phyloP scores from a whole-genome alignment of 2,888 invertebrate genomes.

The Plagodis dolabraria region DNA sequence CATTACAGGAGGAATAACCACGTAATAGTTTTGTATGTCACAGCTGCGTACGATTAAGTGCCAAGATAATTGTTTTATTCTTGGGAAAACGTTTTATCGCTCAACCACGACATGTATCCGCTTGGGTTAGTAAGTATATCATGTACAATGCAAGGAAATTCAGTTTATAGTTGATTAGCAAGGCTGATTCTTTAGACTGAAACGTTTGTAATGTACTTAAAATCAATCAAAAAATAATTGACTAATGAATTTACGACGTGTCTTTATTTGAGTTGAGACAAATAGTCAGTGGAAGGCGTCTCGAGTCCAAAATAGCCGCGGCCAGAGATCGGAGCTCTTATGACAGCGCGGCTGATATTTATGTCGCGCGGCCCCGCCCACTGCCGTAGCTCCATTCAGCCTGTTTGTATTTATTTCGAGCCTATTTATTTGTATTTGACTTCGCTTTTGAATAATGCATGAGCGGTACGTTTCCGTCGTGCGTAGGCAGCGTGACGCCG shows the following conservation, averaged over 20 bases:
- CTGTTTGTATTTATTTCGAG: conserved; percentile 84
- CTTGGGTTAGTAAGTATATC: conserved; percentile 3
- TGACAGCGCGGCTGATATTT: conserved; percentile 81
- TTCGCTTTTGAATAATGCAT: conserved; percentile 83
- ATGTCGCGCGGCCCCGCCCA: conserved; percentile 82
- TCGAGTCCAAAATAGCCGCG: conserved; percentile 74
- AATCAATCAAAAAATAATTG: conserved; percentile 24
- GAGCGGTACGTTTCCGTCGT: conserved; percentile 82
- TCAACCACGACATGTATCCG: conserved; percentile 1
- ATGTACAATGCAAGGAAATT: background rate
- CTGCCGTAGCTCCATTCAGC: conserved; percentile 81
- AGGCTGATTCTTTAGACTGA: conserved; percentile 2
- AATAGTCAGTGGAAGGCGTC: conserved; percentile 46
- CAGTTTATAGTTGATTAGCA: background rate
- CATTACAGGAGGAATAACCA: conserved; percentile 56
- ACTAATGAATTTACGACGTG: conserved; percentile 34
- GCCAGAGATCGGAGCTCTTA: conserved; percentile 73
- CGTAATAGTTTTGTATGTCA: conserved; percentile 38
- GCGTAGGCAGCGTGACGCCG: conserved; percentile 85
- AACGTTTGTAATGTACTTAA: conserved; percentile 3
- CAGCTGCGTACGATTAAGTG: conserved; percentile 55
- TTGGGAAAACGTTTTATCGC: conserved; percentile 6
- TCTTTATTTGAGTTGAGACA: conserved; percentile 40
- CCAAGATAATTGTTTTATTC: conserved; percentile 23
- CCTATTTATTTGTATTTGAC: conserved; percentile 85